phyloP scores from a whole-genome alignment of 1,140 invertebrate genomes.

The Achroia grisella region DNA sequence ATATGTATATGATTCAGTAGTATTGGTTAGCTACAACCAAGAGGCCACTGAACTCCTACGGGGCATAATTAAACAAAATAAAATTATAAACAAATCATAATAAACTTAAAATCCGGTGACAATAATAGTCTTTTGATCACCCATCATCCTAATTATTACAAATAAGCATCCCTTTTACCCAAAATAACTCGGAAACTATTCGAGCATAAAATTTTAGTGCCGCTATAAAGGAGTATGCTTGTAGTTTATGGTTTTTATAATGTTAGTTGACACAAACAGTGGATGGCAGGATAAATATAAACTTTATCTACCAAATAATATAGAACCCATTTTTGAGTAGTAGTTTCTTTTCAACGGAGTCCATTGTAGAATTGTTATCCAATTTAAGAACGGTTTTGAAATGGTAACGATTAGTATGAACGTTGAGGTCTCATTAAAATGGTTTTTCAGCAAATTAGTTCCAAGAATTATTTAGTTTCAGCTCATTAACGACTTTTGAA shows the following conservation, averaged over 20 bases:
- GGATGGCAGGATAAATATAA: too few relatives aligned
- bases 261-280: slow-evolving; percentile 41
- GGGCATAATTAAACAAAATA: slow-evolving; percentile 5
- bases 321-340: neutral
- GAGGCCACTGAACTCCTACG: neutral
- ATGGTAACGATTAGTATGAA: slow-evolving; percentile 14
- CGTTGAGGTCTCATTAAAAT: slow-evolving; percentile 27
- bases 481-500: slow-evolving; percentile 50
- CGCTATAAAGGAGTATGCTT: slow-evolving; percentile 45
- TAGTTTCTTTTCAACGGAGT: neutral
- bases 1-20: too few relatives aligned
- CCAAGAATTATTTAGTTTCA: slow-evolving; percentile 51
- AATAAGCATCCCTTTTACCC: slow-evolving; percentile 23
- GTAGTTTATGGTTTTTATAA: slow-evolving; percentile 59
- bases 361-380: slow-evolving; percentile 20
- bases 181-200: slow-evolving; percentile 39
- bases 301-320: too few relatives aligned
- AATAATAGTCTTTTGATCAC: slow-evolving; percentile 23
- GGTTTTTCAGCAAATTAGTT: slow-evolving; percentile 30
- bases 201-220: slow-evolving; percentile 51
- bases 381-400: slow-evolving; percentile 14
- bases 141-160: slow-evolving; percentile 30
- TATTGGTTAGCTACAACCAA: too few relatives aligned
- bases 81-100: slow-evolving; percentile 13
- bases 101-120: slow-evolving; percentile 8